Evolutionary conservation across 37 sponge, comb jelly and placozoan genomes (phyloP), one percentile per base, ranked within the genome.

Genomic region (Aplysina aerophoba): DNA sequence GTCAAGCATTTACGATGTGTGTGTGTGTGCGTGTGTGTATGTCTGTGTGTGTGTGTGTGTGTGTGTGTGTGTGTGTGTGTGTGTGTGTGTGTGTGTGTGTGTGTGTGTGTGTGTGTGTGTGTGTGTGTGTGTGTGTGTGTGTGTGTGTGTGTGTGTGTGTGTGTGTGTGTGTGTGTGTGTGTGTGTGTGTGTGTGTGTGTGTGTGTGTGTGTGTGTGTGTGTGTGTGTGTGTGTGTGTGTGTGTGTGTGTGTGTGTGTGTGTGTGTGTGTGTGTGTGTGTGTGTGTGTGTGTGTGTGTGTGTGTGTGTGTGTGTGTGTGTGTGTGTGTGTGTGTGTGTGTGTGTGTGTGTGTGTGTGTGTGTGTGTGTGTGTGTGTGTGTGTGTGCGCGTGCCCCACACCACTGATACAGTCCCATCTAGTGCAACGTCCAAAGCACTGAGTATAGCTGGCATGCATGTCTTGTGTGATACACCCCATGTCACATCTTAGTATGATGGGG

Each of bases 51-150:
- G 73, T 72, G 73, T 72, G 73, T 72, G 38, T 34, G 38, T 72
- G 34, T 27, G 58, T 83, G 83, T 28, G 85, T 69, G 58, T 74
- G 34, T 60, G 77, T 73, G 74, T 85, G 80, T 79, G 87, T 80
- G 81, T 54, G 81, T 38, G 86, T 74, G 54, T 44, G 44, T 68
- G 73, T 69, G 39, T 41, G 28, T 69, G 69, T 12, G 41, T 67
- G 72, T 54, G 71, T 65, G 87, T 80, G 81, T 59, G 80, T 86
- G 79, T 78, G 80, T 61, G 80, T 78, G 86, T 77, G 68, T 61
- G 80, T 39, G 64, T 63, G 67, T 60, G 53, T 63, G 79, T 71
- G 35, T 36, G 59, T 82, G 39, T 82, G 21, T 63, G 50, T 28
- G 28, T 63, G 28, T 63, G 25, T 30, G 28, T 28, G 28, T 63